These are phyloP conservation scores for Acromyrmex charruanus DNA, from an alignment of 1,140 invertebrate genomes.

Conservation along the genomic window DNA sequence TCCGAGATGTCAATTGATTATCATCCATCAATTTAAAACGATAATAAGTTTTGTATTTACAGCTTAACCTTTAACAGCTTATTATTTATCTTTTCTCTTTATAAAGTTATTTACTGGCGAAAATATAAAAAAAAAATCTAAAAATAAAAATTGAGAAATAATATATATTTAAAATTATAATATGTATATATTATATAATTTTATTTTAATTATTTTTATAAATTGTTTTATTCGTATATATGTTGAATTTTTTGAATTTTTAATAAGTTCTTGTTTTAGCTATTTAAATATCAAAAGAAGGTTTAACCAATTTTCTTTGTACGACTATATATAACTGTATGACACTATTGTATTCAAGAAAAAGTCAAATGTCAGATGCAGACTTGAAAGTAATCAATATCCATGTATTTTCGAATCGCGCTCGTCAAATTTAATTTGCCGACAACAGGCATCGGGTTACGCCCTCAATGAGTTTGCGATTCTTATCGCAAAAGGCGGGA, in stretches of 20 bases:
- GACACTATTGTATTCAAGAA: neutral
- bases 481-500: conserved; percentile 39
- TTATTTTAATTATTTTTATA: neutral
- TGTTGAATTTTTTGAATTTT: conserved; percentile 7
- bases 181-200: neutral
- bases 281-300: neutral
- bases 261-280: neutral
- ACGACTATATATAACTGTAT: neutral
- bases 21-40: neutral
- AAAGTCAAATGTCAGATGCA: neutral
- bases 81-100: neutral
- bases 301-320: neutral
- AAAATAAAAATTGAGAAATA: neutral
- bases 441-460: conserved; percentile 22
- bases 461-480: conserved; percentile 33
- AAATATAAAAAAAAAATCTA: neutral
- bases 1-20: neutral
- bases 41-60: neutral
- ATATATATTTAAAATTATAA: neutral
- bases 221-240: neutral
- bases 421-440: conserved; percentile 30
- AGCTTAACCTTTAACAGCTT: neutral
- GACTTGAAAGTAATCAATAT: conserved; percentile 30
- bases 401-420: neutral
- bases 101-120: neutral